Conservation (phyloP, 2,797 vertebrate genomes). For the Onychomys arenicola region DNA sequence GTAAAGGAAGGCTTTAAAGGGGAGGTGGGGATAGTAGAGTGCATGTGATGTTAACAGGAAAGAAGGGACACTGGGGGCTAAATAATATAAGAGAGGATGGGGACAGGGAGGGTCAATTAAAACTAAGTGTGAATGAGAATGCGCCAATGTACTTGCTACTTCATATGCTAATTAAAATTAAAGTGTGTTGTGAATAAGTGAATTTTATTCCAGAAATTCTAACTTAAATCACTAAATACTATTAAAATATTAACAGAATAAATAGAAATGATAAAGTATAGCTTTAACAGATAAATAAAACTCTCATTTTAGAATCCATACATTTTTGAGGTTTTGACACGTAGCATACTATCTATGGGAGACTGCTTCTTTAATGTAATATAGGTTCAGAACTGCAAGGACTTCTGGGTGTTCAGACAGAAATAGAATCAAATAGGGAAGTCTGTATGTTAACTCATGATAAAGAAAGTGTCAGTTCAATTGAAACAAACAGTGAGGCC, state of each 20-base stretch:
- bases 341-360: not conserved
- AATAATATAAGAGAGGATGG: too few species aligned
- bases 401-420: not conserved
- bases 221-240: constrained; percentile 10
- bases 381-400: not conserved
- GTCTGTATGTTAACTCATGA: not conserved
- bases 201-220: constrained; percentile 3
- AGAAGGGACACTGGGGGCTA: too few species aligned
- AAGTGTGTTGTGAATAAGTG: not conserved
- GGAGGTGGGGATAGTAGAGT: not conserved
- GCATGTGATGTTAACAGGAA: not conserved
- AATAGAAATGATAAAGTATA: constrained; percentile 33
- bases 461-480: not conserved
- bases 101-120: too few species aligned
- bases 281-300: constrained; percentile 21
- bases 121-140: not conserved
- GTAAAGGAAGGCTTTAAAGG: not conserved
- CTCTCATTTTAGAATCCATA: not conserved
- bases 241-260: constrained; percentile 26
- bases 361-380: not conserved
- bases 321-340: not conserved
- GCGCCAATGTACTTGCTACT: not conserved
- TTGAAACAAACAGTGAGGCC: not conserved
- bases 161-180: not conserved
- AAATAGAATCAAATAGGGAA: constrained; percentile 31